Evolutionary conservation across 2,888 invertebrate genomes (phyloP).

Genomic region (Patella ulyssiponensis): DNA sequence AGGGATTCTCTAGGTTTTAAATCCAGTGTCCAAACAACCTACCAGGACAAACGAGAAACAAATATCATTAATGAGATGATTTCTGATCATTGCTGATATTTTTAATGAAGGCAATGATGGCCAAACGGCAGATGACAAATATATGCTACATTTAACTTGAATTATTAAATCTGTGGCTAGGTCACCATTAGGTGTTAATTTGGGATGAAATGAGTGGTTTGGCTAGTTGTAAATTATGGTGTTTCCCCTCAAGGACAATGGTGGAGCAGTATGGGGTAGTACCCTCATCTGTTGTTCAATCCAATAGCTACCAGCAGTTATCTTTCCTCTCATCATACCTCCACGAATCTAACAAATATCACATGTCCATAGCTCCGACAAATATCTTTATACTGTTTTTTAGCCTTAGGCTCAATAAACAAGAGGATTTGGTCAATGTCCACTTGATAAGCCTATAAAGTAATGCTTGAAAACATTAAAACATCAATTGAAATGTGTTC

Average conservation of each 20-base stretch:
- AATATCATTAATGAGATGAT: no score
- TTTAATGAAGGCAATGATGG: neutral
- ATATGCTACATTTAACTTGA: neutral
- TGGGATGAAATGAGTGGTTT: neutral
- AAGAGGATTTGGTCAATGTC: no score
- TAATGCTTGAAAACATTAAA: no score
- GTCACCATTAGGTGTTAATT: slow-evolving; percentile 9
- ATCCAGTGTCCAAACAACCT: no score
- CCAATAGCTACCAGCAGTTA: slow-evolving; percentile 1
- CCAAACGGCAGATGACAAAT: neutral
- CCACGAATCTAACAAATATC: neutral
- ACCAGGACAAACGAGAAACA: no score
- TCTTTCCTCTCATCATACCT: neutral
- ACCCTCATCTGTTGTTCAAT: neutral
- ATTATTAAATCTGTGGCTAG: no score
- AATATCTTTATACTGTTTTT: no score
- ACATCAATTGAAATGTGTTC: no score
- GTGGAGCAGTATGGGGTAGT: neutral
- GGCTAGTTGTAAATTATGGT: neutral
- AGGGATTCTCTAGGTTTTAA: no score
- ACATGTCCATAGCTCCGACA: neutral
- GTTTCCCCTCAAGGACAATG: slow-evolving; percentile 7
- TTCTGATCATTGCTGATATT: no score
- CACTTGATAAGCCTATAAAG: no score
- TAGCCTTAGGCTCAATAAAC: no score